Evolutionary conservation across 92 coral and sea anemone species (phyloP).

Genomic region (Galaxea fascicularis): DNA sequence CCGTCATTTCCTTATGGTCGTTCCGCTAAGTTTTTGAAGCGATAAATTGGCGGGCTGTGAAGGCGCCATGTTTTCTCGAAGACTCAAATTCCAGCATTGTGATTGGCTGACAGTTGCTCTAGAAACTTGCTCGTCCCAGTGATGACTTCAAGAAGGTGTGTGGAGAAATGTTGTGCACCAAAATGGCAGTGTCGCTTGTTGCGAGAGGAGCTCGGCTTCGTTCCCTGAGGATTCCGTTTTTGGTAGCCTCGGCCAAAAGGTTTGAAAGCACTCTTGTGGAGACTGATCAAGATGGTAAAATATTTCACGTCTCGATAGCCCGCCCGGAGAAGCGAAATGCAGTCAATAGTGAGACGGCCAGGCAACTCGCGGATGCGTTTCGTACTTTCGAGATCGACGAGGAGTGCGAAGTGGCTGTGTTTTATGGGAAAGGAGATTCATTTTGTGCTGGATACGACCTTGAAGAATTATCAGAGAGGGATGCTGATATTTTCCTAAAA

Average conservation of each 20-base stretch:
- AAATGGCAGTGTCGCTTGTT: conserved; percentile 25
- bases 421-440: conserved; percentile 78
- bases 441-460: conserved; percentile 90
- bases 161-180: not conserved
- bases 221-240: conserved; percentile 52
- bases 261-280: conserved; percentile 68
- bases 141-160: not conserved
- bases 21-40: not conserved
- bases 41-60: conserved; percentile 9
- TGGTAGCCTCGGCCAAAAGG: conserved; percentile 63
- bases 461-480: conserved; percentile 69
- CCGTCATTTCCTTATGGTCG: conserved; percentile 60
- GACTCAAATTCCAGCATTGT: conserved; percentile 70
- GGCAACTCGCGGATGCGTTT: conserved; percentile 73
- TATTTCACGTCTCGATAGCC: conserved; percentile 72
- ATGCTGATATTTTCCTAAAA: conserved; percentile 66
- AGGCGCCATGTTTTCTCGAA: conserved; percentile 53
- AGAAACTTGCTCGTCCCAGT: conserved; percentile 64
- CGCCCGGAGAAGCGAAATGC: conserved; percentile 95
- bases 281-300: conserved; percentile 80
- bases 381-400: conserved; percentile 79
- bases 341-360: conserved; percentile 75
- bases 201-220: conserved; percentile 16
- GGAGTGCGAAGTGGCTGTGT: conserved; percentile 74
- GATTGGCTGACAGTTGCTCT: conserved; percentile 83